These are phyloP conservation scores for Cephalotes varians DNA, from an alignment of 2,888 invertebrate genomes.

Conservation along the genomic window DNA sequence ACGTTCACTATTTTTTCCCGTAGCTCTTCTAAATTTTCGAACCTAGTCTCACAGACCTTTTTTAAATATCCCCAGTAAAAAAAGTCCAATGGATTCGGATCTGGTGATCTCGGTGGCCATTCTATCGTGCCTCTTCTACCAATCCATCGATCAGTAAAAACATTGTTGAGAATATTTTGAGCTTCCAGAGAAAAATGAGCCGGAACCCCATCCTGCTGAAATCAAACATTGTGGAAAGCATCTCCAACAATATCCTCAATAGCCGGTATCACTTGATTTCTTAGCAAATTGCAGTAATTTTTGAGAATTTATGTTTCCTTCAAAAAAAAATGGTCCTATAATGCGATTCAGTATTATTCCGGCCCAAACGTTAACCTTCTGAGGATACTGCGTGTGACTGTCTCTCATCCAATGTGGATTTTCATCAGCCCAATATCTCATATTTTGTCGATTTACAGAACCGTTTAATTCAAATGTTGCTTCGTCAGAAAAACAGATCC, in stretches of 20 bases:
- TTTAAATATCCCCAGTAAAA: too few relatives aligned
- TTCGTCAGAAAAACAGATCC: too few relatives aligned
- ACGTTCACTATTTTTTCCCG: neutral
- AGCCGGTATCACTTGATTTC: neutral
- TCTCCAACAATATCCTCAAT: neutral
- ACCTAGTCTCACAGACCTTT: neutral
- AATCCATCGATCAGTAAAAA: conserved; percentile 17
- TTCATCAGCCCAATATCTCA: too few relatives aligned
- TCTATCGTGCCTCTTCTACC: conserved; percentile 20
- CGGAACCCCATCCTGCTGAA: neutral
- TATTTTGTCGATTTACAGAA: too few relatives aligned
- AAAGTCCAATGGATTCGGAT: neutral
- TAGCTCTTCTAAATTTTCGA: neutral
- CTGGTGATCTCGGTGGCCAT: conserved; percentile 23
- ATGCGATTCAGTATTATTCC: too few relatives aligned
- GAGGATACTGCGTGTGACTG: too few relatives aligned
- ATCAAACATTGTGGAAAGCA: neutral
- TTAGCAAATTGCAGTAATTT: neutral
- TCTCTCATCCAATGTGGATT: too few relatives aligned
- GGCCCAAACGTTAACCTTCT: too few relatives aligned
- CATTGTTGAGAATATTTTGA: neutral
- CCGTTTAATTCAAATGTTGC: too few relatives aligned
- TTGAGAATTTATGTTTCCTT: too few relatives aligned
- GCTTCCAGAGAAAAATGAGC: neutral
- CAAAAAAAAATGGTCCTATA: too few relatives aligned